Conservation (phyloP, 2,113 vertebrate species). For the Centropristis striata region DNA sequence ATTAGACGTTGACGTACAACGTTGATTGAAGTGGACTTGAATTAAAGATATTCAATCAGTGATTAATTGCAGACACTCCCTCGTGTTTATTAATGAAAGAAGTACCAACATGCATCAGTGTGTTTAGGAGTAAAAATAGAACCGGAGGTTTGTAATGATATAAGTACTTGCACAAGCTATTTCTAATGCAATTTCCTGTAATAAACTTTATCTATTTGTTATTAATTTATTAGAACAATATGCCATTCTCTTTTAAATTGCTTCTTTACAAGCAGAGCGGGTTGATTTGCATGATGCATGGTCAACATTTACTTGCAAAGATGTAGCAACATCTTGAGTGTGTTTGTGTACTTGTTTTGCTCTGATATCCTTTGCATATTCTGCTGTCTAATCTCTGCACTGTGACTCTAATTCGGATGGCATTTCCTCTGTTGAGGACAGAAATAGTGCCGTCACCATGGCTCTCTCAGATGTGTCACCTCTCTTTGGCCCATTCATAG, state of each 20-base stretch:
- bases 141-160: not conserved
- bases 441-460: slow-evolving; percentile 49
- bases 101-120: not conserved
- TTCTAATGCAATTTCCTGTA: slow-evolving; percentile 58
- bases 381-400: slow-evolving; percentile 24
- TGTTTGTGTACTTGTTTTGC: not conserved
- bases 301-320: not conserved
- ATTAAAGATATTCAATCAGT: slow-evolving; percentile 39
- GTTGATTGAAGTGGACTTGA: slow-evolving; percentile 19
- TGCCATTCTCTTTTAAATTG: not conserved
- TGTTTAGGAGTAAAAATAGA: no score
- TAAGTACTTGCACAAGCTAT: slow-evolving; percentile 12
- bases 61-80: not conserved
- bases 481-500: slow-evolving; percentile 29
- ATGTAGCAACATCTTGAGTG: not conserved
- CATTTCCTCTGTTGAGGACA: slow-evolving; percentile 28
- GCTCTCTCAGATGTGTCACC: slow-evolving; percentile 46
- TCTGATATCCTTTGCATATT: slow-evolving; percentile 6
- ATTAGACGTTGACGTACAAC: slow-evolving; percentile 41
- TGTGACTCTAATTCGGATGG: slow-evolving; percentile 25
- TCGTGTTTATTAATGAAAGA: slow-evolving; percentile 17
- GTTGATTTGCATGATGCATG: not conserved
- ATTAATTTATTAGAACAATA: not conserved
- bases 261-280: not conserved
- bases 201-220: slow-evolving; percentile 18